Base-by-base conservation (phyloP, 2,888 invertebrate genomes). In the Heteromyza rotundicornis region DNA sequence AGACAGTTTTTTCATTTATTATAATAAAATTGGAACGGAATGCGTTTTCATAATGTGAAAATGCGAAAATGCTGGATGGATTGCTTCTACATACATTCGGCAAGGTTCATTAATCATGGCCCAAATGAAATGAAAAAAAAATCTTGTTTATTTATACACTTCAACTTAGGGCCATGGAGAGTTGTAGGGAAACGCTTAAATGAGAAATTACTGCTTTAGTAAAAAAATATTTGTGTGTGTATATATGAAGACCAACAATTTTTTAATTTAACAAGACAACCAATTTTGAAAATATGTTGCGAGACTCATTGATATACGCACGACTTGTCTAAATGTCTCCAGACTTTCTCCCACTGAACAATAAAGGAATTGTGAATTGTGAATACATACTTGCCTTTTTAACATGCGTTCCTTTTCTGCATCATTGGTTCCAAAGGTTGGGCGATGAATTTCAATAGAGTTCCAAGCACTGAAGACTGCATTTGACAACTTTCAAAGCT, bases 1-100 rank as follows among this genome's bases (percentile, higher is more conserved):
- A 40, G 58, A 55, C 59, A 52, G 58, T 59, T 44, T 57, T 47
- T 50, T 56, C 64, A 66, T 66, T 66, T 61, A 61, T 66, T 64
- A 64, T 61, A 56, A 54, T 54, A 62, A 50, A 56, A 56, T 64
- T 57, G 47, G 47, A 17, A 3, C 14, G n/a, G 3, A n/a, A 19
- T 47, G 20, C 20, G 47, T 47, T 47, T 47, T 47, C 20, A 47
- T 47, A 47, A 19, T 3, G 5, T 47, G 47, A 20, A 47, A 17
- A 5, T 17, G 47, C 14, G 17, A n/a, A 47, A 47, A 19, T 47
- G 47, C 20, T 47, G 2, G 17, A 19, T 47, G 47, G 47, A 5
- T 2, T n/a, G n/a, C n/a, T n/a, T n/a, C n/a, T n/a, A n/a, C n/a
- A n/a, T n/a, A n/a, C n/a, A n/a, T n/a, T n/a, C n/a, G n/a, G n/a